Evolutionary conservation across 2,888 invertebrate species (phyloP).

Genomic region (Acrobasis suavella): DNA sequence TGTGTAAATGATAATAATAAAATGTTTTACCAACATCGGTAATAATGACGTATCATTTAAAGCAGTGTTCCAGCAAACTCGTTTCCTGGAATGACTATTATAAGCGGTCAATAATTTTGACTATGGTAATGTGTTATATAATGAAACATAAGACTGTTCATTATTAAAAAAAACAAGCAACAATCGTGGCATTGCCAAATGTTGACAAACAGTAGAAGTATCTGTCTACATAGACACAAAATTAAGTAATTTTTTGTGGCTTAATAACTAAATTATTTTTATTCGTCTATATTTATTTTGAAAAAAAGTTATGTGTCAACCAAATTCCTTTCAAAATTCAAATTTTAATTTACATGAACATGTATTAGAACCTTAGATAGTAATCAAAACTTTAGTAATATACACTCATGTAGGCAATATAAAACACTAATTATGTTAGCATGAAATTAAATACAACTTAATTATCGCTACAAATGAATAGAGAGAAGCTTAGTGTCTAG

Average conservation of each 20-base stretch:
- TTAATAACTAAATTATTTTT: no score
- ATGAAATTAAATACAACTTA: background rate
- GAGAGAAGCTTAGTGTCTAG: constrained; percentile 4
- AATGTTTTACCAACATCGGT: constrained; percentile 22
- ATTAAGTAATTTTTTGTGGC: no score
- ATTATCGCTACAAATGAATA: background rate
- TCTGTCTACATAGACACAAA: no score
- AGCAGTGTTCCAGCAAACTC: constrained; percentile 29
- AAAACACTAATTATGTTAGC: background rate
- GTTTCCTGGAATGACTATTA: constrained; percentile 38
- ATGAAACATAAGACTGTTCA: background rate
- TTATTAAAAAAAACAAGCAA: no score
- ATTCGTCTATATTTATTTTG: no score
- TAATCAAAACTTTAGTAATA: no score
- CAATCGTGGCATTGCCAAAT: no score
- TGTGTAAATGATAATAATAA: constrained; percentile 17
- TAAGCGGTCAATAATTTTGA: constrained; percentile 33
- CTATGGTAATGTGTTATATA: background rate
- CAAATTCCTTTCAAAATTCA: no score
- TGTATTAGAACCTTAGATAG: no score
- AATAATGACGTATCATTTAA: constrained; percentile 30
- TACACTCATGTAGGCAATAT: background rate
- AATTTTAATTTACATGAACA: no score
- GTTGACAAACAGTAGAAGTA: no score
- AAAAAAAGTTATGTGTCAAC: no score